Evolutionary conservation across 2,888 invertebrate genomes (phyloP).

Genomic region (Neria commutata): DNA sequence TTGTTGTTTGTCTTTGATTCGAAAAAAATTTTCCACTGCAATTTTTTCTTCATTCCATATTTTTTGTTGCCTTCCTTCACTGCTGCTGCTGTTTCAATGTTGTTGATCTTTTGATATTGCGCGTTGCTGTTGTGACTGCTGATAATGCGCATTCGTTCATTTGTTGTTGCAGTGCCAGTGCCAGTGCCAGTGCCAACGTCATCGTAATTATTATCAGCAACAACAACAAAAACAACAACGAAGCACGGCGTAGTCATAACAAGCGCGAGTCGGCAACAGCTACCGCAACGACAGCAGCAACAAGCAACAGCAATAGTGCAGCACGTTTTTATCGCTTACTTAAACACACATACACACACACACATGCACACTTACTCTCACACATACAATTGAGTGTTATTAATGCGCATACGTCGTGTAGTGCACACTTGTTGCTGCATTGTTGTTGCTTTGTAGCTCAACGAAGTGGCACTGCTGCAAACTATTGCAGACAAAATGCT

Average conservation of each 20-base stretch:
- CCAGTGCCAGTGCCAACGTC: background rate
- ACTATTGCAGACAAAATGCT: too few relatives aligned
- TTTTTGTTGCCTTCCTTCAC: background rate
- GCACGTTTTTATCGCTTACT: background rate
- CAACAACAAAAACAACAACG: background rate
- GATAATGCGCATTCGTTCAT: too few relatives aligned
- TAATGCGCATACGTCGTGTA: too few relatives aligned
- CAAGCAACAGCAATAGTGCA: too few relatives aligned
- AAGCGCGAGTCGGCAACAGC: constrained; percentile 10
- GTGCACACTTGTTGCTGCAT: too few relatives aligned
- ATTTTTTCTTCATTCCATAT: background rate
- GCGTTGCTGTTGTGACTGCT: background rate
- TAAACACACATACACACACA: background rate
- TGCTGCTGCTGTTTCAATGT: constrained; percentile 7
- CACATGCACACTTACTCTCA: constrained; percentile 1
- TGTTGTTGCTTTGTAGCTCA: too few relatives aligned
- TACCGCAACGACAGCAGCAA: too few relatives aligned
- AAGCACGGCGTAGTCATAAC: background rate
- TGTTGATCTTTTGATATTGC: constrained; percentile 10
- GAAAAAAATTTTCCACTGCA: constrained; percentile 23
- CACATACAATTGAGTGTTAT: background rate
- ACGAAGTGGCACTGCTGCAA: too few relatives aligned
- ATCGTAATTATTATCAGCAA: background rate
- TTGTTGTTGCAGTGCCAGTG: background rate
- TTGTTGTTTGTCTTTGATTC: constrained; percentile 1